Base-by-base conservation (phyloP, 2,797 vertebrate species). In the Eulemur coronatus region DNA sequence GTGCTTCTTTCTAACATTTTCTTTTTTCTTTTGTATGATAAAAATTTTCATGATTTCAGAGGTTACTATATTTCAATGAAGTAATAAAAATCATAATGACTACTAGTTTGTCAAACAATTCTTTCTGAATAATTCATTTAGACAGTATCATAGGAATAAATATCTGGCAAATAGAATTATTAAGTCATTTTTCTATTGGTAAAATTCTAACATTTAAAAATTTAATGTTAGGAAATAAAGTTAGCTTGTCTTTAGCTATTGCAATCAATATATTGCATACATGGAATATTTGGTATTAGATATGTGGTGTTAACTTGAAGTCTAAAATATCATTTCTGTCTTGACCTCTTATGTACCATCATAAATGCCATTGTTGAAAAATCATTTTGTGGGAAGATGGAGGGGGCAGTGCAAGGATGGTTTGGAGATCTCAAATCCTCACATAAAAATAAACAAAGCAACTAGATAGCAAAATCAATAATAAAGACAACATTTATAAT, bases 221-320 rank as follows among this genome's bases (percentile, higher is more conserved):
- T 72, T 61, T 79, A 87, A 65, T 75, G 5, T 81, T 92, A 92
- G 35, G 76, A 85, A 88, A 94, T 92, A 69, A 73, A 91, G 13
- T 90, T 94, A 86, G n/a, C 48, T 78, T 67, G 14, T 2, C 20
- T 85, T 82, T 88, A 65, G 26, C 4, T 87, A 38, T 55, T 95
- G 57, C 9, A 46, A 55, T 91, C 14, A 80, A 30, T 69, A 63
- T 35, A 70, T 26, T 48, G n/a, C 3, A 57, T 85, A 59, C 24
- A 63, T n/a, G 8, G 59, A 26, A 20, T 78, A 85, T 50, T 63
- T 86, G 84, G 20, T 38, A 82, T 65, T 75, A 73, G 17, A 9
- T 65, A 26, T 35, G 26, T 41, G 28, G 43, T 76, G 4, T 50
- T 65, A 48, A n/a, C 28, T 86, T 86, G 43, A 91, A 89, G 57